phyloP scores from a whole-genome alignment of 2,888 invertebrate genomes.

The Drosophila merina region DNA sequence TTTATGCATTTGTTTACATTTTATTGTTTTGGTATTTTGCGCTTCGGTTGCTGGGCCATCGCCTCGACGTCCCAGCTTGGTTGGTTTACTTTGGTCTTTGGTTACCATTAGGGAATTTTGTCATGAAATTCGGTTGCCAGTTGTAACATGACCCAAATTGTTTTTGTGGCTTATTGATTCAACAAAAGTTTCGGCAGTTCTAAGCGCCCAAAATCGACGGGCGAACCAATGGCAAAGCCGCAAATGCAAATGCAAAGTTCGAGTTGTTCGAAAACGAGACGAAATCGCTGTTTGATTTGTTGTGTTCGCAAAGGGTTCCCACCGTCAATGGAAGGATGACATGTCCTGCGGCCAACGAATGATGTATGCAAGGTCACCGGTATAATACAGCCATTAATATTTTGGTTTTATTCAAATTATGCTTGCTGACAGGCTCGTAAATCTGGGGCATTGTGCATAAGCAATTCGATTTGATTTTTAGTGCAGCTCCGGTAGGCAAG shows the following conservation, averaged over 20 bases:
- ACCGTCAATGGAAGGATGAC: constrained; percentile 12
- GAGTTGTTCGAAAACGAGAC: constrained; percentile 9
- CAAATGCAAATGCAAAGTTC: constrained; percentile 6
- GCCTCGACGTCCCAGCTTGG: not conserved
- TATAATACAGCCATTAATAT: constrained; percentile 36
- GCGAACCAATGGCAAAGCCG: constrained; percentile 8
- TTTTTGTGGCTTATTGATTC: constrained; percentile 83
- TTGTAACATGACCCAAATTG: constrained; percentile 83
- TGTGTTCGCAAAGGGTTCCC: constrained; percentile 62
- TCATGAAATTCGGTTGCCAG: constrained; percentile 78
- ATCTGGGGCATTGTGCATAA: constrained; percentile 42
- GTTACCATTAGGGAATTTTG: constrained; percentile 80
- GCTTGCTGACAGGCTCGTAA: constrained; percentile 41
- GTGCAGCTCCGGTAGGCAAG: constrained; percentile 31
- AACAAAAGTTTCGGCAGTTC: constrained; percentile 81
- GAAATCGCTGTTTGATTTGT: constrained; percentile 72
- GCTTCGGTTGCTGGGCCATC: constrained; percentile 14
- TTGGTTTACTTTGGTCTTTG: constrained; percentile 39
- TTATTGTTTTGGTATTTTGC: constrained; percentile 69
- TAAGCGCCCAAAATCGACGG: constrained; percentile 51
- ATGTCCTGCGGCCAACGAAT: constrained; percentile 13
- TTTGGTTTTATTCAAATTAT: constrained; percentile 54
- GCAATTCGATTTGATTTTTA: constrained; percentile 33
- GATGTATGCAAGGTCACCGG: constrained; percentile 46
- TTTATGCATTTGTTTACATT: constrained; percentile 74